Conservation (phyloP, 2,797 vertebrate species). For the Schizopygopsis malacanthus region DNA sequence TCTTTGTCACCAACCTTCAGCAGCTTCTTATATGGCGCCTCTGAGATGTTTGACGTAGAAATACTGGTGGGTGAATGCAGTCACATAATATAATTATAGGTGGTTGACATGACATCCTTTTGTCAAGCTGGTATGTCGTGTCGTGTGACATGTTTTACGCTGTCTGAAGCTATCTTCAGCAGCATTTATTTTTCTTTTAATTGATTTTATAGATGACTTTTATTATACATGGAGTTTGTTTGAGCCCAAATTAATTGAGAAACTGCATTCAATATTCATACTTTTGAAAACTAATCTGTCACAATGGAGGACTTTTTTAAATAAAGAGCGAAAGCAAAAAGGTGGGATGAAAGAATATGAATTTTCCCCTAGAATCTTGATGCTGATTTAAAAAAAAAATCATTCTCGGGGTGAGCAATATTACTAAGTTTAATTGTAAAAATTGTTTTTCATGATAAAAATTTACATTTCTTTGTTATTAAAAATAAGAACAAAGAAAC, state of each 20-base stretch:
- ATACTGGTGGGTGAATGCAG: constrained; percentile 13
- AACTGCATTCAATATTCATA: background rate
- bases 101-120: constrained; percentile 2
- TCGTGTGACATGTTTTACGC: background rate
- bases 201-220: background rate
- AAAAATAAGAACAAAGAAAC: background rate
- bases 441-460: background rate
- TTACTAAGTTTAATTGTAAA: background rate
- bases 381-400: background rate
- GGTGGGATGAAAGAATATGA: background rate
- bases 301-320: background rate
- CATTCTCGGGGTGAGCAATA: background rate
- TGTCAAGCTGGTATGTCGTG: background rate
- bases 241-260: background rate
- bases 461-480: background rate
- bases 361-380: background rate
- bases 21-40: constrained; percentile 6
- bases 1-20: constrained; percentile 40
- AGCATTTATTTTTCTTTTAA: background rate
- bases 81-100: constrained; percentile 26
- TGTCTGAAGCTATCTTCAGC: background rate
- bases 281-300: background rate
- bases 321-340: background rate
- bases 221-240: background rate
- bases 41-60: constrained; percentile 15